Percentiles rank a stretch among this genome's conserved stretches.
Conservation (phyloP, 1,140 invertebrate species). For the Microvelia longipes region DNA sequence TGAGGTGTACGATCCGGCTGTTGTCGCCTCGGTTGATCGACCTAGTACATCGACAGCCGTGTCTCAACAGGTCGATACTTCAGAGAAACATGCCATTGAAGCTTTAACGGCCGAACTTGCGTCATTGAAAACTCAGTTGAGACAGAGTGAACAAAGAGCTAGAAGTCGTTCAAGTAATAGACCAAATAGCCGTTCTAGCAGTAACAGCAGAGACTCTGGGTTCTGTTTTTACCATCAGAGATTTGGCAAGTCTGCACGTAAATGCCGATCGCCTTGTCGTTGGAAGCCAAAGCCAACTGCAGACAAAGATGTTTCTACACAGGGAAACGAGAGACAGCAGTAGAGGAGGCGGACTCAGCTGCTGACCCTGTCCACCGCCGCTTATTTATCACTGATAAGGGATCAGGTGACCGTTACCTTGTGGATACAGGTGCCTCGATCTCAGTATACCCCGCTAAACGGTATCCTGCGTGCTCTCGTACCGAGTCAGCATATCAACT, state of each 20-base stretch:
- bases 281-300: not conserved
- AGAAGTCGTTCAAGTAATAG: constrained; percentile 2
- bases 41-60: not conserved
- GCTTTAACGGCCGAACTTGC: not conserved
- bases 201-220: not conserved
- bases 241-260: constrained; percentile 14
- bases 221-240: constrained; percentile 13
- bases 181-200: not conserved
- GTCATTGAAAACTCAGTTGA: not conserved
- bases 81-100: not conserved
- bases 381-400: not conserved
- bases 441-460: not conserved
- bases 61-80: not conserved
- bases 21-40: not conserved
- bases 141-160: not conserved
- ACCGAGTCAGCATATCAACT: not conserved
- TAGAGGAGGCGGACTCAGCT: constrained; percentile 26
- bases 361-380: not conserved
- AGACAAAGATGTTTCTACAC: not conserved
- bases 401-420: constrained; percentile 33
- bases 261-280: constrained; percentile 19
- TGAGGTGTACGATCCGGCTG: not conserved
- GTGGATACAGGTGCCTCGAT: not conserved
- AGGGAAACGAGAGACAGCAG: not conserved
- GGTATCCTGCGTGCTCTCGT: not conserved